Evolutionary conservation across 2,113 vertebrate species (phyloP), one percentile per base, ranked within the genome.

Genomic region (Taxidea taxus): DNA sequence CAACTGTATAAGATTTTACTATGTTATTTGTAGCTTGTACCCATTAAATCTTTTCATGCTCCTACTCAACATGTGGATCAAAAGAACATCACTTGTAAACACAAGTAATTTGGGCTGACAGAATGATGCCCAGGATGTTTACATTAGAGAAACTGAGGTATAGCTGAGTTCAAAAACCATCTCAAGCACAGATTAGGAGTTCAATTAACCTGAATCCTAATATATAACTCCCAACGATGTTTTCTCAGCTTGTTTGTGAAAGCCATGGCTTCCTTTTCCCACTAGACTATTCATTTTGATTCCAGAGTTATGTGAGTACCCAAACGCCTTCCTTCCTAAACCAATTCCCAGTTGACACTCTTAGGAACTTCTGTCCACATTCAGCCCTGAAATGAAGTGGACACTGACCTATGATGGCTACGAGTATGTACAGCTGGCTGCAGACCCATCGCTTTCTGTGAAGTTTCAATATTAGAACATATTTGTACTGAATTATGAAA

Each of bases 401-500:
- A 70, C 51, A 31, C 11, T 92, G 12, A 42, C 86, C 92, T 4
- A 0, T 0, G 29, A 56, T 78, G 78, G 80, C 81, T 80, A 11
- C 0, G 3, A 25, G 6, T 16, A 7, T 20, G 34, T 37, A 47
- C 4, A 82, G 31, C 5, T 66, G 70, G 64, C 42, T 6, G 27
- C 2, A 29, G 20, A 54, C 66, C 42, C 58, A 39, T 20, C 7
- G 77, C 47, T 95, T 47, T 34, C 49, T 51, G 86, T 81, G 39
- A 54, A n/a, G 44, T 84, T 97, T 87, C 87, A 89, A 47, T 37
- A 82, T 58, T 70, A 44, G 60, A 56, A 66, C 60, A 81, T 66
- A 51, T 90, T 97, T 93, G 70, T 93, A 84, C 44, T 72, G 89
- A 91, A 93, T 90, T 88, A 87, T 90, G 95, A 95, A 98, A 98